Conservation (phyloP, 2,113 vertebrate genomes). For the Sander lucioperca region DNA sequence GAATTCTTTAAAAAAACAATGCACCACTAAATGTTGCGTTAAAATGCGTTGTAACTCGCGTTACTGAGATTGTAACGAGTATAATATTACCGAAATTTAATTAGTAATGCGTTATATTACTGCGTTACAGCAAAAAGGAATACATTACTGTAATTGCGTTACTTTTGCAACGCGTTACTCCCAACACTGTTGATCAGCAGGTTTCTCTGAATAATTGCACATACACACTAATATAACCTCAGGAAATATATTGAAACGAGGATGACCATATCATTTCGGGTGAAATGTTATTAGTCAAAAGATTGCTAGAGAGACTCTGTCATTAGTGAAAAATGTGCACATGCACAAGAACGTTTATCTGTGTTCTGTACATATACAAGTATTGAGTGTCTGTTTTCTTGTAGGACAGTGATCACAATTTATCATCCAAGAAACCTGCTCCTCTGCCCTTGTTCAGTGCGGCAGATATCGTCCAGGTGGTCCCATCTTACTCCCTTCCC, state of each 20-base stretch:
- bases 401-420: constrained; percentile 68
- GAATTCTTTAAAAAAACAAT: too few species aligned
- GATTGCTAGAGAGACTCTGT: neutral
- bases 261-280: neutral
- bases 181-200: too few species aligned
- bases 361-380: neutral
- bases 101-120: too few species aligned
- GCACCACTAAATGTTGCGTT: too few species aligned
- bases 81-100: too few species aligned
- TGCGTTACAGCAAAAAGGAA: too few species aligned
- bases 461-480: constrained; percentile 82
- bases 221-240: neutral
- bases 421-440: constrained; percentile 68
- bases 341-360: neutral
- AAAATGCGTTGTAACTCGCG: too few species aligned
- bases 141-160: too few species aligned
- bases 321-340: neutral
- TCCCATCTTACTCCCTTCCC: constrained; percentile 59
- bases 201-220: neutral
- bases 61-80: too few species aligned
- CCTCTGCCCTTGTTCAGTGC: constrained; percentile 77
- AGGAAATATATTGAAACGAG: neutral
- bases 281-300: neutral
- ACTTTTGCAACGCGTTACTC: too few species aligned
- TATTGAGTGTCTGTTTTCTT: neutral